Base-by-base conservation (phyloP, 92 coral and sea anemone genomes). In the Virgularia gustaviana region DNA sequence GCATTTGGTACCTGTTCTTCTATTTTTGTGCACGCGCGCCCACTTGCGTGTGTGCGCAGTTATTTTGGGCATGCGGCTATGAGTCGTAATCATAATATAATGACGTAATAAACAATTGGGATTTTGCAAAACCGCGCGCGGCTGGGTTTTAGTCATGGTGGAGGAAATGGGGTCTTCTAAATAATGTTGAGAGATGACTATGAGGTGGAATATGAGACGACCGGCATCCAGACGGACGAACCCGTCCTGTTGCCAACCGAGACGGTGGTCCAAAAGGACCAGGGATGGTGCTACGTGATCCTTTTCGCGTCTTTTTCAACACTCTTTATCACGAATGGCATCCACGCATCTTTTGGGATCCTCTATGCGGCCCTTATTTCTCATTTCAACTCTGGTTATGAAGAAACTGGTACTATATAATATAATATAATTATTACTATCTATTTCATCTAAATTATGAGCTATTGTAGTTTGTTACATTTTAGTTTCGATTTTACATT, bases 361-460 rank as follows among this genome's bases (percentile, higher is more conserved):
- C 55, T 68, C 33, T 68, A 68, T 32, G 75, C 61, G 15, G 75
- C 60, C 8, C 75, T 68, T 13, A 30, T 68, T 61, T 43, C 57
- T 49, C 75, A 68, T 68, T 68, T 68, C 32, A 38, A 49, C 2
- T 68, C 75, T 13, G 75, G 75, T 30, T 43, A 61, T 15, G 75
- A 68, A 23, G 75, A 68, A 27, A 68, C 75, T 18, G 75, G 75
- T 68, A 31, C 16, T n/a, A n/a, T n/a, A n/a, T n/a, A n/a, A n/a
- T n/a, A n/a, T n/a, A n/a, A n/a, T n/a, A n/a, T n/a, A n/a, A n/a
- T n/a, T n/a, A n/a, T n/a, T n/a, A n/a, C n/a, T n/a, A n/a, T n/a
- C n/a, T n/a, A n/a, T n/a, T n/a, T n/a, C n/a, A n/a, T n/a, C n/a
- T n/a, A n/a, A n/a, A n/a, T n/a, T n/a, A n/a, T n/a, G n/a, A n/a